These are phyloP conservation scores for Brachionus plicatilis DNA, from an alignment of 1,140 invertebrate genomes.

Conservation along the genomic window DNA sequence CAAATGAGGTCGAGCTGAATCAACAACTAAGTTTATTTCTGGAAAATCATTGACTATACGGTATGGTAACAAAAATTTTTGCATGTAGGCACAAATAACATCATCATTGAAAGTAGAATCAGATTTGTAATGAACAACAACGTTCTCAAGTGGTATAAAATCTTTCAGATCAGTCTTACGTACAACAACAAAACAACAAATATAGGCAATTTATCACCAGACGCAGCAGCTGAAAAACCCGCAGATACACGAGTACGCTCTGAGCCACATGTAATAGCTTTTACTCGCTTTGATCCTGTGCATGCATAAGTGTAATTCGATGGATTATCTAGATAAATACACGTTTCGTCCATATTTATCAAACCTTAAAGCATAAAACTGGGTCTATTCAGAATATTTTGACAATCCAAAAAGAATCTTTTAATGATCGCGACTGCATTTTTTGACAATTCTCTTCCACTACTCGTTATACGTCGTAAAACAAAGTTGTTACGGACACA, in stretches of 20 bases:
- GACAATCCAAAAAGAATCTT: too few species aligned
- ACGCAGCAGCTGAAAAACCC: not conserved
- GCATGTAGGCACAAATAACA: not conserved
- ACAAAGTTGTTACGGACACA: too few species aligned
- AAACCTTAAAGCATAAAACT: not conserved
- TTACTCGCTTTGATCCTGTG: not conserved
- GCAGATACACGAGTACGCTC: not conserved
- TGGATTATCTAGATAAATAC: not conserved
- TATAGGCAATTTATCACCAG: not conserved
- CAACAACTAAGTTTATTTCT: not conserved
- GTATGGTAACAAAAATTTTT: not conserved
- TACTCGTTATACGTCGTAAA: too few species aligned
- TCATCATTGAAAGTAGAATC: not conserved
- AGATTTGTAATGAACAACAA: not conserved
- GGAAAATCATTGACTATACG: not conserved
- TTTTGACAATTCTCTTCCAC: too few species aligned
- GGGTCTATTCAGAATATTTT: too few species aligned
- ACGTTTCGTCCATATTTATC: not conserved
- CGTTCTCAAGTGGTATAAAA: not conserved
- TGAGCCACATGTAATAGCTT: not conserved
- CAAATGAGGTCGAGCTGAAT: not conserved
- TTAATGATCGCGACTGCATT: too few species aligned
- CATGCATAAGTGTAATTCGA: not conserved
- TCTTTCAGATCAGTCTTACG: not conserved
- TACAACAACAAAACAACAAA: not conserved